Conservation (phyloP, 64 coral and sea anemone species). For the Porites australiensis region DNA sequence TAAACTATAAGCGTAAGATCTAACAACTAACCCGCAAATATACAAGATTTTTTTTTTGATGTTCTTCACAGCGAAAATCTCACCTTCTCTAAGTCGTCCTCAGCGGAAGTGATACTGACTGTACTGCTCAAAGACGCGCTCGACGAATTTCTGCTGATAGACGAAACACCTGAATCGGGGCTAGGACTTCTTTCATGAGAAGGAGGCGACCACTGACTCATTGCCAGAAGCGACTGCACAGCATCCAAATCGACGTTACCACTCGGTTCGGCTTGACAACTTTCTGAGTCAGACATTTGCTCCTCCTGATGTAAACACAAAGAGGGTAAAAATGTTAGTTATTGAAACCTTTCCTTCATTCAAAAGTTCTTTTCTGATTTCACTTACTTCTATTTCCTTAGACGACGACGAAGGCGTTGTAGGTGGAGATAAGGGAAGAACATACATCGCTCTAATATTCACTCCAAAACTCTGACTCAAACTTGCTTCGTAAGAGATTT, state of each 20-base stretch:
- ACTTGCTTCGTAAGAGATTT: conserved; percentile 58
- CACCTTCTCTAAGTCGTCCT: conserved; percentile 77
- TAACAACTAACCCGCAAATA: no score
- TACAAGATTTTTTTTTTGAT: no score
- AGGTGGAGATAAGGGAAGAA: conserved; percentile 97
- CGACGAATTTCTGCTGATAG: conserved; percentile 96
- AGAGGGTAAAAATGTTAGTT: conserved; percentile 30
- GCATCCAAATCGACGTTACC: conserved; percentile 94
- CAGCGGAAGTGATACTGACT: conserved; percentile 77
- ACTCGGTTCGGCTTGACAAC: conserved; percentile 52
- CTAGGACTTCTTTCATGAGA: conserved; percentile 86
- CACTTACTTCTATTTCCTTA: conserved; percentile 94
- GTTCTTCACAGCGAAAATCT: background rate
- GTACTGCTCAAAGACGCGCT: conserved; percentile 89
- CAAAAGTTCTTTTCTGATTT: background rate
- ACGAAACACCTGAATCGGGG: conserved; percentile 76
- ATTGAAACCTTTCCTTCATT: background rate
- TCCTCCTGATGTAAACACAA: conserved; percentile 73
- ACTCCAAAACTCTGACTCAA: conserved; percentile 51
- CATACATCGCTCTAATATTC: conserved; percentile 74
- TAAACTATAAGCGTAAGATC: background rate
- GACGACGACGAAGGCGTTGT: conserved; percentile 87
- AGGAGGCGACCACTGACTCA: conserved; percentile 98
- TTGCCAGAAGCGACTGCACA: conserved; percentile 96
- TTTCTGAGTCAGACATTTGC: conserved; percentile 50